A percentile compares a stretch with the other conserved stretches of the same genome.
These are phyloP conservation scores for Drosophila prosaltans DNA, from an alignment of 1,140 invertebrate species.

Conservation along the genomic window DNA sequence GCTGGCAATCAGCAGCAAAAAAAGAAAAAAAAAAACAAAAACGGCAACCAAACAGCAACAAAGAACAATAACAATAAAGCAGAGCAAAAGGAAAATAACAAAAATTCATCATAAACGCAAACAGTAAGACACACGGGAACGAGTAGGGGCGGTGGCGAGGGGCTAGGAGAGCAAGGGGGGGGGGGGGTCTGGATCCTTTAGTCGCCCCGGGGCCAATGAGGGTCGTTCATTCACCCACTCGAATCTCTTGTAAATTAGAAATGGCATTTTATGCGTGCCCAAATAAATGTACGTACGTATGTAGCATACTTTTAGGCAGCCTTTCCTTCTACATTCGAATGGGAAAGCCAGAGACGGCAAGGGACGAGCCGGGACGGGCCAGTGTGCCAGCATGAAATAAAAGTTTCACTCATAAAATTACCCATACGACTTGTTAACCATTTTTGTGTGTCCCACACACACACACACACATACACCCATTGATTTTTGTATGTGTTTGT, in stretches of 20 bases:
- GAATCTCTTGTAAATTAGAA: constrained; percentile 70
- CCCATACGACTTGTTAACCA: constrained; percentile 77
- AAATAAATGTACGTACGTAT: constrained; percentile 60
- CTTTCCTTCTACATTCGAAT: background rate
- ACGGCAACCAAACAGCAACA: constrained; percentile 43
- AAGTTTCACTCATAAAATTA: constrained; percentile 68
- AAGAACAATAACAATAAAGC: constrained; percentile 60
- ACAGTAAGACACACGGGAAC: constrained; percentile 2
- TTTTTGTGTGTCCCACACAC: constrained; percentile 42
- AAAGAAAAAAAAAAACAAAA: constrained; percentile 9
- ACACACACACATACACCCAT: constrained; percentile 31
- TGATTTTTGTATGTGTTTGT: constrained; percentile 33
- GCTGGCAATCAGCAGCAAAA: constrained; percentile 37
- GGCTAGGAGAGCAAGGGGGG: background rate
- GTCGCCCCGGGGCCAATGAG: constrained; percentile 4
- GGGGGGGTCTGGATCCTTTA: background rate
- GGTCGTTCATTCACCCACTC: constrained; percentile 15
- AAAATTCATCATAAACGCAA: constrained; percentile 59
- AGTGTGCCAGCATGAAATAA: constrained; percentile 36
- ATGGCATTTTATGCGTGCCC: constrained; percentile 73
- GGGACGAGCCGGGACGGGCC: background rate
- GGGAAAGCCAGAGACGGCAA: background rate
- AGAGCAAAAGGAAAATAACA: constrained; percentile 48
- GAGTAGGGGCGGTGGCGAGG: background rate
- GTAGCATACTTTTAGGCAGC: constrained; percentile 48